Percentiles rank a stretch among this genome's conserved stretches.
Evolutionary conservation across 2,888 invertebrate genomes (phyloP).

Genomic region (Aphidoletes aphidimyza): DNA sequence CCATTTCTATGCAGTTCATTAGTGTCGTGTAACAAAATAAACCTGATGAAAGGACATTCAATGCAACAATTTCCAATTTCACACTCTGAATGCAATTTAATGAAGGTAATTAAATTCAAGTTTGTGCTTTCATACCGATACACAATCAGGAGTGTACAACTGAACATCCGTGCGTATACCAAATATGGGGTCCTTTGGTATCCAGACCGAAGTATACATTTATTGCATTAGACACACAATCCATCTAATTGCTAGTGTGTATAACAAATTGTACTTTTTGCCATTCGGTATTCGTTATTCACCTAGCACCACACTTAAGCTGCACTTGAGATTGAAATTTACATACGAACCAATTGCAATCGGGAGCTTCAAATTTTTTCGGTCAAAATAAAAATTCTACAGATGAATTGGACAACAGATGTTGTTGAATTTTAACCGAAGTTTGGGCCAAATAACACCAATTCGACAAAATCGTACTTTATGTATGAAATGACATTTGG

Average conservation of each 20-base stretch:
- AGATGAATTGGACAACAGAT: too few species aligned
- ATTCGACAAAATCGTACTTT: too few species aligned
- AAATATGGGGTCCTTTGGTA: neutral
- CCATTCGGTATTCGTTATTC: neutral
- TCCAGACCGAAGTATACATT: neutral
- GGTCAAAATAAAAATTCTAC: too few species aligned
- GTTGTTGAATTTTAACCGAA: too few species aligned
- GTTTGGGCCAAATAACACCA: too few species aligned
- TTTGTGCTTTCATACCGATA: slow-evolving; percentile 10
- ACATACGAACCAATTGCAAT: neutral
- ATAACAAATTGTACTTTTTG: slow-evolving; percentile 25
- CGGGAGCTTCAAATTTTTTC: too few species aligned
- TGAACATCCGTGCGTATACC: neutral
- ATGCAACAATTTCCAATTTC: neutral
- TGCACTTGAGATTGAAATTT: neutral
- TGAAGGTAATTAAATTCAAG: slow-evolving; percentile 11
- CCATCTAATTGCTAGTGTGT: neutral
- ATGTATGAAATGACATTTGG: too few species aligned
- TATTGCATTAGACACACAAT: slow-evolving; percentile 13
- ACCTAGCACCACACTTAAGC: neutral
- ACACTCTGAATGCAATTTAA: slow-evolving; percentile 25
- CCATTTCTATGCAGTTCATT: neutral
- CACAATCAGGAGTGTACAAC: neutral
- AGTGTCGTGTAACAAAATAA: slow-evolving; percentile 2
- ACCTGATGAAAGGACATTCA: slow-evolving; percentile 24